These are phyloP conservation scores for Apotomis turbidana DNA, from an alignment of 2,888 invertebrate species.

Conservation along the genomic window DNA sequence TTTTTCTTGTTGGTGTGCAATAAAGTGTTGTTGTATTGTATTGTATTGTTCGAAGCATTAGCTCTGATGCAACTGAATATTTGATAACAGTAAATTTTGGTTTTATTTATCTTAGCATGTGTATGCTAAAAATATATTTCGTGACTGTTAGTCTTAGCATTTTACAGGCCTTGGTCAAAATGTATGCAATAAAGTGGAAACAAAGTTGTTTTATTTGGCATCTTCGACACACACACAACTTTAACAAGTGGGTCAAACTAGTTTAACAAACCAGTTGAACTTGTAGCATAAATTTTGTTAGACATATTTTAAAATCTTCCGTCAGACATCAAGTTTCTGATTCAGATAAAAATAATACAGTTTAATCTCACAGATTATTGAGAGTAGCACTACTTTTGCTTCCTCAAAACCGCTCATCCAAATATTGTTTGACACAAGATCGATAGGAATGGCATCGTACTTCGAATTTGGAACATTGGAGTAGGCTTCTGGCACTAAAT, in stretches of 20 bases:
- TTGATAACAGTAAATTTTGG: neutral
- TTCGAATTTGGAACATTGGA: too few relatives aligned
- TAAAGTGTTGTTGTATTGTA: too few relatives aligned
- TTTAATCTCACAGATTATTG: too few relatives aligned
- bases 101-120: neutral
- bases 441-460: too few relatives aligned
- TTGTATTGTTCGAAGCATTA: neutral
- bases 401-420: too few relatives aligned
- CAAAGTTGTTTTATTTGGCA: neutral
- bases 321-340: neutral
- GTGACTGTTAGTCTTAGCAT: too few relatives aligned
- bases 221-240: neutral
- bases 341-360: too few relatives aligned
- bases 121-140: too few relatives aligned
- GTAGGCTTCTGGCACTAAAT: too few relatives aligned
- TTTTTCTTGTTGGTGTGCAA: too few relatives aligned
- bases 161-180: neutral
- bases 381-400: too few relatives aligned
- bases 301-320: neutral
- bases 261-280: neutral
- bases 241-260: neutral
- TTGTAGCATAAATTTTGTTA: neutral
- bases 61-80: neutral
- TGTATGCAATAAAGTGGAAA: neutral
- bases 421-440: too few relatives aligned